A percentile compares a stretch with the other conserved stretches of the same genome.
Conservation (phyloP, 2,113 vertebrate species). For the Pithys albifrons region DNA sequence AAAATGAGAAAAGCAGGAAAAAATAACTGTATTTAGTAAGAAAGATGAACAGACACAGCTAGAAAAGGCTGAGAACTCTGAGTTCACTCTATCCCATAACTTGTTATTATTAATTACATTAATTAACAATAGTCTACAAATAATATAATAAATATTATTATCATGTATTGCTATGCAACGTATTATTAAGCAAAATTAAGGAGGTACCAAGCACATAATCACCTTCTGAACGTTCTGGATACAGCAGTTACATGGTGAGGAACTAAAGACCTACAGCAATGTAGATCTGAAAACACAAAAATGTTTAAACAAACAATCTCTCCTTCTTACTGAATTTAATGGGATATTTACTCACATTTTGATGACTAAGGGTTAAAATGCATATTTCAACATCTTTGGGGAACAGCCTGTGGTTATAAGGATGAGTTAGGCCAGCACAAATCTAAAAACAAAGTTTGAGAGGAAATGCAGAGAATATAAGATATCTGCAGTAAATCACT, state of each 20-base stretch:
- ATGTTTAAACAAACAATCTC: background rate
- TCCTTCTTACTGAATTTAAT: background rate
- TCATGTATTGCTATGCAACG: background rate
- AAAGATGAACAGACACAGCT: background rate
- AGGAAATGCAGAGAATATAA: background rate
- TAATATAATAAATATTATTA: background rate
- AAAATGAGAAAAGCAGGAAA: background rate
- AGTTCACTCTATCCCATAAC: background rate
- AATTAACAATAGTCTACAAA: background rate
- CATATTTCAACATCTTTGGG: conserved; percentile 82
- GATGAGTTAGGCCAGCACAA: conserved; percentile 80
- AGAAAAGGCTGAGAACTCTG: background rate
- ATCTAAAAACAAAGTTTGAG: conserved; percentile 66
- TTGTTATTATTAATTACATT: background rate
- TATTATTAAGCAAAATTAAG: background rate
- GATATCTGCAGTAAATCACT: background rate
- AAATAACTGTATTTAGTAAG: background rate
- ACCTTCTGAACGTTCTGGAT: background rate
- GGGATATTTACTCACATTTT: conserved; percentile 60
- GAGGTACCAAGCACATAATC: background rate
- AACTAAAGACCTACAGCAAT: background rate
- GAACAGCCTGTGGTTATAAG: conserved; percentile 72
- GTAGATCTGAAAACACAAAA: background rate
- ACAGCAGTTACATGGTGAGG: background rate
- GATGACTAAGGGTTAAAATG: conserved; percentile 68